Base-by-base conservation (phyloP, 2,113 vertebrate species). In the Xiphorhynchus elegans region DNA sequence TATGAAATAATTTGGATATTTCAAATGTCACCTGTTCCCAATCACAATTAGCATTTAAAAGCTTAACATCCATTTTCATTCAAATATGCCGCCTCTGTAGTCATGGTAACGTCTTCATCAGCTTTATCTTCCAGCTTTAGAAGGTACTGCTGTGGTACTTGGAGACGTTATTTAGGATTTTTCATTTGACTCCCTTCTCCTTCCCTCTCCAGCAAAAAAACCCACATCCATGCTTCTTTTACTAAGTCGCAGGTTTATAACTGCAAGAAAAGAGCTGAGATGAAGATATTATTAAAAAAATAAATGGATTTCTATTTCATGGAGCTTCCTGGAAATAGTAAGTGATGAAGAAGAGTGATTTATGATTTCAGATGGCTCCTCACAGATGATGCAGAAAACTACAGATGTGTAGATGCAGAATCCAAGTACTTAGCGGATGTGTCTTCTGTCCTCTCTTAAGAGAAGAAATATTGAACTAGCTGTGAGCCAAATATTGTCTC, bases 21-120 rank as follows among this genome's bases (percentile, higher is more conserved):
- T 97, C 64, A 94, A 87, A 90, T 88, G 67, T 92, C 94, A 97
- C 93, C 82, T 86, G 68, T 94, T 96, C 75, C 86, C 53, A 67
- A n/a, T 35, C 93, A 55, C 63, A 94, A 97, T 98, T 97, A 98
- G 84, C 93, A 97, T 97, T 96, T 96, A 97, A 98, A 97, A 94
- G 94, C 95, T 95, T 96, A 81, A 92, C 77, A 80, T 83, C 83
- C 87, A 97, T 96, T 96, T 97, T 95, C 89, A 97, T 97, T 98
- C 96, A 98, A 98, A 98, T 96, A 96, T 97, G 69, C 96, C 89
- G 76, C 97, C 94, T 97, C 92, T 95, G 97, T 98, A 98, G 97
- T 95, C 97, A 98, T 97, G 95, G 97, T 94, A 97, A 98, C 97
- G 46, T 86, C 53, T 73, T 91, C 10, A 4, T 92, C 76, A 95